A percentile compares a stretch with the other conserved stretches of the same genome.
phyloP scores from a whole-genome alignment of 2,113 vertebrate genomes.

The Syrmaticus mikado region DNA sequence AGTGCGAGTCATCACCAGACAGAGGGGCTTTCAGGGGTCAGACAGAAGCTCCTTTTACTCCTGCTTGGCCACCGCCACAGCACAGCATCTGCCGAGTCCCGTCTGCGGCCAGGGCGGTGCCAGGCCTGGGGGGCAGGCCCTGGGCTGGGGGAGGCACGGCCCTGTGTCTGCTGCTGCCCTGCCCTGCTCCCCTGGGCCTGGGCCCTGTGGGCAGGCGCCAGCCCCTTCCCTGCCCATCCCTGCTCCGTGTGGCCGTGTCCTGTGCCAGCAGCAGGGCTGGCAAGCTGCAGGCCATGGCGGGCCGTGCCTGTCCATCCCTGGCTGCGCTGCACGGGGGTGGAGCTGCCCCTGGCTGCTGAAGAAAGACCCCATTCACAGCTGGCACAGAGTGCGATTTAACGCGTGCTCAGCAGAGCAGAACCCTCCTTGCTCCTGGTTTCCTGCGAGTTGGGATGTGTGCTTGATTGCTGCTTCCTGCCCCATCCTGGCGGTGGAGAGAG shows the following conservation, averaged over 20 bases:
- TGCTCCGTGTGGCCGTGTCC: not conserved
- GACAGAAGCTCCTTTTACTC: slow-evolving; percentile 62
- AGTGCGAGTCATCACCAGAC: not conserved
- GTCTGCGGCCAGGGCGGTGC: fast-evolving
- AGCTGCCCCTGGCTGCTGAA: not conserved
- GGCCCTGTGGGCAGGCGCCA: not conserved
- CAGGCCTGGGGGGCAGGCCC: not conserved
- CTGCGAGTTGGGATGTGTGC: not conserved
- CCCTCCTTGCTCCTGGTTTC: fast-evolving
- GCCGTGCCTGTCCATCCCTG: fast-evolving
- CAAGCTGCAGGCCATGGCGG: fast-evolving
- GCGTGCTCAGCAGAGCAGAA: not conserved
- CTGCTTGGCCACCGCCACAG: not conserved
- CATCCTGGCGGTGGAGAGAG: fast-evolving
- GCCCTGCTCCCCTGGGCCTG: not conserved
- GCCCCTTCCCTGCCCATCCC: fast-evolving
- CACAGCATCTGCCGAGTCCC: not conserved
- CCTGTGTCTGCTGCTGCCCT: not conserved
- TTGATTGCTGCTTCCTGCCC: not conserved
- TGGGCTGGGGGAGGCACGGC: not conserved
- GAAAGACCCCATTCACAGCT: slow-evolving; percentile 40
- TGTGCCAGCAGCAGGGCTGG: not conserved
- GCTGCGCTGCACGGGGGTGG: not conserved
- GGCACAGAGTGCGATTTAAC: fast-evolving
- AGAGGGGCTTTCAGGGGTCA: slow-evolving; percentile 56